A percentile compares a stretch with the other conserved stretches of the same genome.
Evolutionary conservation across 1,140 invertebrate genomes (phyloP).

Genomic region (Drosophila kohkoa): DNA sequence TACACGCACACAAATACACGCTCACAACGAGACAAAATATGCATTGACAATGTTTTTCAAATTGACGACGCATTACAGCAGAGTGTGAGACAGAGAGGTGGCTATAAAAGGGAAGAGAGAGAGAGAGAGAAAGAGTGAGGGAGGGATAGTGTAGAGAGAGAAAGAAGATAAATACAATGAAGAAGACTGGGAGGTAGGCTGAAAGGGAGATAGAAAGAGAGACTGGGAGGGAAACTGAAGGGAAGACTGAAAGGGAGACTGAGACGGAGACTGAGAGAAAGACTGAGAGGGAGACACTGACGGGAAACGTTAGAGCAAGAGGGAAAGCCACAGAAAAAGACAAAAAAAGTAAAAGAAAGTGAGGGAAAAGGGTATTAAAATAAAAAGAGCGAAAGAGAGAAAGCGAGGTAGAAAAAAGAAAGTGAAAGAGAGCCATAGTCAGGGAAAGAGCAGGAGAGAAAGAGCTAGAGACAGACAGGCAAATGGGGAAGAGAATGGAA

Average conservation of each 20-base stretch:
- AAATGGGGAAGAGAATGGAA: neutral
- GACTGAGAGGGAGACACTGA: too few relatives aligned
- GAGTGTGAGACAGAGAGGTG: neutral
- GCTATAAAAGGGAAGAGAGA: neutral
- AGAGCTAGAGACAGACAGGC: neutral
- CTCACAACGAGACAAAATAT: slow-evolving; percentile 25
- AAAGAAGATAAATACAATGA: neutral
- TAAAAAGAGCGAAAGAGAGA: neutral
- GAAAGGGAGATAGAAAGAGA: neutral
- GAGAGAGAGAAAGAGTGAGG: neutral
- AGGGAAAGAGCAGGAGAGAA: neutral
- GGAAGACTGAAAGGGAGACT: neutral
- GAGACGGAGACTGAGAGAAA: neutral
- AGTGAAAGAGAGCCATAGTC: neutral
- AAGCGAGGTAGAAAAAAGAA: too few relatives aligned
- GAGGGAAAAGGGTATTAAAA: neutral
- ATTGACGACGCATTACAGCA: slow-evolving; percentile 62
- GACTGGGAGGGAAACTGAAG: neutral
- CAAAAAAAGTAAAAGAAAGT: neutral
- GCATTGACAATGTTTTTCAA: slow-evolving; percentile 77
- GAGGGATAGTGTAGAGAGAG: neutral
- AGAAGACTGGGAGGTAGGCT: neutral
- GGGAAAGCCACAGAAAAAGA: too few relatives aligned
- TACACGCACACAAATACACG: slow-evolving; percentile 5
- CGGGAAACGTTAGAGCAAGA: too few relatives aligned